A percentile compares a stretch with the other conserved stretches of the same genome.
phyloP scores from a whole-genome alignment of 2,888 invertebrate genomes.

The Geophilus truncorum region DNA sequence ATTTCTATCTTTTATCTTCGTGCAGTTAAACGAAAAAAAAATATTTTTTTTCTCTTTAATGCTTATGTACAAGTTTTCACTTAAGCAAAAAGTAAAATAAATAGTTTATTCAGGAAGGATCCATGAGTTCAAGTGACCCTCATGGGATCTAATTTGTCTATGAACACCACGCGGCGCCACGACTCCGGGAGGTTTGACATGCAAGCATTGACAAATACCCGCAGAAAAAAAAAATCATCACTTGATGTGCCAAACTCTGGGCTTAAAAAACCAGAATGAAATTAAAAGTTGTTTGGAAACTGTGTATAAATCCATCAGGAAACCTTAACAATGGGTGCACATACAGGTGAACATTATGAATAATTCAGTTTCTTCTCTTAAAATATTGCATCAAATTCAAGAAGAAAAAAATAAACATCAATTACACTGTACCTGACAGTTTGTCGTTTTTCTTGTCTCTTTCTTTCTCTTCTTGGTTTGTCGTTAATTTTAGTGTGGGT shows the following conservation, averaged over 20 bases:
- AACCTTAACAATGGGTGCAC: too few relatives aligned
- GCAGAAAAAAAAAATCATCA: background rate
- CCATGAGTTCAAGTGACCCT: background rate
- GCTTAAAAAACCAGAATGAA: background rate
- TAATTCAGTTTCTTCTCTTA: background rate
- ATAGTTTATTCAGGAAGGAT: background rate
- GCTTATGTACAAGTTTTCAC: too few relatives aligned
- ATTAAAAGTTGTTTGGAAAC: background rate
- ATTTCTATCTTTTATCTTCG: background rate
- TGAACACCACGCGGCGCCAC: background rate
- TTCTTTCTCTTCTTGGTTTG: background rate
- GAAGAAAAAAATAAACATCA: background rate
- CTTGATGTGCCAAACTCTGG: background rate
- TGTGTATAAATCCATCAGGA: background rate
- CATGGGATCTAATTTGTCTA: slow-evolving; percentile 11
- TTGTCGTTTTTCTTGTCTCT: background rate
- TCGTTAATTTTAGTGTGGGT: background rate
- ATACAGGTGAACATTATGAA: background rate
- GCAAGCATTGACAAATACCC: background rate
- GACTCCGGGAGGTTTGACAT: slow-evolving; percentile 1
- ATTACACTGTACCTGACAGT: background rate
- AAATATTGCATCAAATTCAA: background rate
- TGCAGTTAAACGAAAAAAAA: background rate
- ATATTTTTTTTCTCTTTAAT: background rate
- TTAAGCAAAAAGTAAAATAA: background rate